phyloP scores from a whole-genome alignment of 2,888 invertebrate species.

The Leptopilina drosophilae region DNA sequence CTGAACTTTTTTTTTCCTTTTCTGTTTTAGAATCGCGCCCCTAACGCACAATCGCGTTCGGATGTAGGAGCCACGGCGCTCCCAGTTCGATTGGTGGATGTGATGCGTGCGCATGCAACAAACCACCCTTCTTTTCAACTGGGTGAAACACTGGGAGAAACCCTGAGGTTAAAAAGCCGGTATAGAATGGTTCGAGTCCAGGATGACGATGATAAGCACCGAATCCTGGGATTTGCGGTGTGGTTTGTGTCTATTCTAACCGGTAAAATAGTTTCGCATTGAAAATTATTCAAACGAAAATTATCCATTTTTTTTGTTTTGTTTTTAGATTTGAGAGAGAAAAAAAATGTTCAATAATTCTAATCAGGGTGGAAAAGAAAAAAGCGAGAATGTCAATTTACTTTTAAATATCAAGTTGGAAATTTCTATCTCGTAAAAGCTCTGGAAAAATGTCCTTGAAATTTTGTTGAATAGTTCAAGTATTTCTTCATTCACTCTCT shows the following conservation, averaged over 20 bases:
- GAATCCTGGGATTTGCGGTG: slow-evolving; percentile 50
- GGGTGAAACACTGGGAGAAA: background rate
- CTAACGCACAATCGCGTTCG: slow-evolving; percentile 46
- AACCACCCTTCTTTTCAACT: slow-evolving; percentile 55
- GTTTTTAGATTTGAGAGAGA: no score
- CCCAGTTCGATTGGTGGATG: slow-evolving; percentile 74
- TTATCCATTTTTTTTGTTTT: no score
- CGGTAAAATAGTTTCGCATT: background rate
- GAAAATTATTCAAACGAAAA: background rate
- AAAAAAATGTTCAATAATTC: no score
- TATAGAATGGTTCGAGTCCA: slow-evolving; percentile 38
- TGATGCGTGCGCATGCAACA: slow-evolving; percentile 67
- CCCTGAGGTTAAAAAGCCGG: slow-evolving; percentile 21
- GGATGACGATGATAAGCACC: slow-evolving; percentile 49
- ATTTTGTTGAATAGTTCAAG: slow-evolving; percentile 5
- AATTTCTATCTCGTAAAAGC: slow-evolving; percentile 5
- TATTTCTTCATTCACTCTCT: slow-evolving; percentile 14
- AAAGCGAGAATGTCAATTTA: no score
- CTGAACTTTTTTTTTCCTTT: background rate
- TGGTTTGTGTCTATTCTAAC: slow-evolving; percentile 55
- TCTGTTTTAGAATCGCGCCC: slow-evolving; percentile 41
- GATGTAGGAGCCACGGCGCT: slow-evolving; percentile 70
- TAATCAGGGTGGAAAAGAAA: no score
- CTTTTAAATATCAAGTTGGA: no score
- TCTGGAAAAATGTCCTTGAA: background rate